Evolutionary conservation across 2,888 invertebrate genomes (phyloP).

Genomic region (Deladenus siricidicola): DNA sequence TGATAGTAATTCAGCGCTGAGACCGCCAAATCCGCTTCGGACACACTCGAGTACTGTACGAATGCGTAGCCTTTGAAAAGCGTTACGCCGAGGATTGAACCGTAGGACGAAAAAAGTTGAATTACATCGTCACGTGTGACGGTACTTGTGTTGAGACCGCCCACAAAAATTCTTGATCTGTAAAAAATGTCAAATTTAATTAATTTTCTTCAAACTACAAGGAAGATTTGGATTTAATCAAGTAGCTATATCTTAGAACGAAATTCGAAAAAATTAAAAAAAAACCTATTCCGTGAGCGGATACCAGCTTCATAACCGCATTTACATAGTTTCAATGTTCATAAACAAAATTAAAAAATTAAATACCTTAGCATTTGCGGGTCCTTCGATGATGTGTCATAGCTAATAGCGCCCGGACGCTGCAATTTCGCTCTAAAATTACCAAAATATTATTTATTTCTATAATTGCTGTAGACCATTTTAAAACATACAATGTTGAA

Average conservation of each 20-base stretch:
- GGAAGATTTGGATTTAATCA: too few species aligned
- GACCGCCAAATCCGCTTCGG: slow-evolving; percentile 25
- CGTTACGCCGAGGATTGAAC: slow-evolving; percentile 24
- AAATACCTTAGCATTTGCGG: slow-evolving; percentile 12
- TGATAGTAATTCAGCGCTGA: slow-evolving; percentile 23
- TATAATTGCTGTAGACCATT: too few species aligned
- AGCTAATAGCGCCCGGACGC: slow-evolving; percentile 6
- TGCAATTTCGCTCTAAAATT: not conserved
- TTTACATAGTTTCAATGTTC: too few species aligned
- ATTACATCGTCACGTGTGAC: slow-evolving; percentile 21
- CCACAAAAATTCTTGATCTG: slow-evolving; percentile 23
- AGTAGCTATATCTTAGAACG: not conserved
- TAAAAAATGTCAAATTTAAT: slow-evolving; percentile 2
- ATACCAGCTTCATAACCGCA: too few species aligned
- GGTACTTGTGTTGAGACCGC: slow-evolving; percentile 13
- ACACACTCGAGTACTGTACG: slow-evolving; percentile 19
- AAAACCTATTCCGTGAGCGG: too few species aligned
- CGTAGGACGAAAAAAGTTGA: slow-evolving; percentile 21
- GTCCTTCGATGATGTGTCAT: slow-evolving; percentile 20
- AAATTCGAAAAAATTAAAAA: not conserved
- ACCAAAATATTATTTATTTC: too few species aligned
- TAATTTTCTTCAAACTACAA: slow-evolving; percentile 1
- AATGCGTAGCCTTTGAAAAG: slow-evolving; percentile 27
- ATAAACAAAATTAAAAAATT: too few species aligned
- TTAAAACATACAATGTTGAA: too few species aligned